Conservation (phyloP, 37 sponge, comb jelly and placozoan genomes). For the Chondrilla cf. caribensis region DNA sequence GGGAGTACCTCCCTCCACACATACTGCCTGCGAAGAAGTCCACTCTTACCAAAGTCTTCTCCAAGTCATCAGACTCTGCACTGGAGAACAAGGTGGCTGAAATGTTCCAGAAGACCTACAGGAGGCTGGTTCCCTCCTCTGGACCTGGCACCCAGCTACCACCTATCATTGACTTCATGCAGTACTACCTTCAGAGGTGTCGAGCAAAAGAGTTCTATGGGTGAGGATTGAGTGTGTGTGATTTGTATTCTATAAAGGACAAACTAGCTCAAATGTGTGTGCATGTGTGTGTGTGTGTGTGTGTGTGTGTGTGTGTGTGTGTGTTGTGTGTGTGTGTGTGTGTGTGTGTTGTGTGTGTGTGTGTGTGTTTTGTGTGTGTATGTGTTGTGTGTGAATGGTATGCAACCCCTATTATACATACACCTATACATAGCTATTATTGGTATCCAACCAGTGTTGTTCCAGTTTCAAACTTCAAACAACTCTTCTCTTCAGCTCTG, state of each 20-base stretch:
- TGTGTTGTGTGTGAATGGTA: too few relatives aligned
- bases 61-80: background rate
- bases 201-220: conserved; percentile 73
- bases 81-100: conserved; percentile 24
- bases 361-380: too few relatives aligned
- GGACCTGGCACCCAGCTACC: background rate
- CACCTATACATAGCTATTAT: too few relatives aligned
- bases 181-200: conserved; percentile 67
- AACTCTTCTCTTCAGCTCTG: too few relatives aligned
- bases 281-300: too few relatives aligned
- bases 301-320: too few relatives aligned
- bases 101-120: background rate
- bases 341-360: too few relatives aligned
- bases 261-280: too few relatives aligned
- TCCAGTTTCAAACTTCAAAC: too few relatives aligned
- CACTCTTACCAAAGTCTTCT: conserved; percentile 14
- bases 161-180: conserved; percentile 17
- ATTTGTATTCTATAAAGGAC: background rate
- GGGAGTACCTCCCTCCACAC: conserved; percentile 23
- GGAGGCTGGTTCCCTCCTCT: background rate
- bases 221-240: conserved; percentile 10
- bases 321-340: too few relatives aligned
- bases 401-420: too few relatives aligned
- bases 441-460: too few relatives aligned
- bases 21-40: conserved; percentile 16